Conservation (phyloP, 2,888 invertebrate genomes). For the Hyles lineata region DNA sequence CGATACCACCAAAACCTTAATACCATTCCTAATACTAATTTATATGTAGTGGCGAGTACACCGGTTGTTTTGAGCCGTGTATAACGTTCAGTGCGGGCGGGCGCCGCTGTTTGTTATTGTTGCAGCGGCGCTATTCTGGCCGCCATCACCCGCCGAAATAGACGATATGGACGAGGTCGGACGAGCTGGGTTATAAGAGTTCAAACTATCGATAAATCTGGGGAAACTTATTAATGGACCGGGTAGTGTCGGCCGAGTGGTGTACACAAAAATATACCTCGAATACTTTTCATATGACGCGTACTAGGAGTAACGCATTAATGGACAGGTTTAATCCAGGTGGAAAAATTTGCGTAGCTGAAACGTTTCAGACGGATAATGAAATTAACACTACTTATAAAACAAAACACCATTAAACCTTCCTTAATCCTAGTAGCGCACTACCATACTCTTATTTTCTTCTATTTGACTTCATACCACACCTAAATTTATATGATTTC, state of each 20-base stretch:
- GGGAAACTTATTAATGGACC: conserved; percentile 20
- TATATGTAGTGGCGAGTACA: not conserved
- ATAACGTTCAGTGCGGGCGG: not conserved
- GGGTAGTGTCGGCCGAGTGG: not conserved
- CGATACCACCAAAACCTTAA: no score
- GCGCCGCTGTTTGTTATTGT: conserved; percentile 29
- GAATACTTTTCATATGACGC: not conserved
- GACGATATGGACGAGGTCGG: conserved; percentile 17
- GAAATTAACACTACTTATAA: no score
- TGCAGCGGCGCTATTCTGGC: conserved; percentile 29
- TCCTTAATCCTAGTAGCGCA: no score
- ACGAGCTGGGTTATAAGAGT: conserved; percentile 28
- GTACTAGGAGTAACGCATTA: not conserved
- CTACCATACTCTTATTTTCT: no score
- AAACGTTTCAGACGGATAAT: no score
- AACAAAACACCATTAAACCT: no score
- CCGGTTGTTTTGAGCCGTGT: conserved; percentile 8
- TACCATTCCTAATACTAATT: not conserved
- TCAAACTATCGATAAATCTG: conserved; percentile 27
- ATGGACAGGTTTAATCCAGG: no score
- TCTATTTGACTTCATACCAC: no score
- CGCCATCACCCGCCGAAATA: conserved; percentile 30
- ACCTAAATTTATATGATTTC: no score
- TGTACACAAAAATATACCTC: conserved; percentile 1
- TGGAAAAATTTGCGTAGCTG: no score